Evolutionary conservation across 2,113 vertebrate species (phyloP).

Genomic region (Neomonachus schauinslandi): DNA sequence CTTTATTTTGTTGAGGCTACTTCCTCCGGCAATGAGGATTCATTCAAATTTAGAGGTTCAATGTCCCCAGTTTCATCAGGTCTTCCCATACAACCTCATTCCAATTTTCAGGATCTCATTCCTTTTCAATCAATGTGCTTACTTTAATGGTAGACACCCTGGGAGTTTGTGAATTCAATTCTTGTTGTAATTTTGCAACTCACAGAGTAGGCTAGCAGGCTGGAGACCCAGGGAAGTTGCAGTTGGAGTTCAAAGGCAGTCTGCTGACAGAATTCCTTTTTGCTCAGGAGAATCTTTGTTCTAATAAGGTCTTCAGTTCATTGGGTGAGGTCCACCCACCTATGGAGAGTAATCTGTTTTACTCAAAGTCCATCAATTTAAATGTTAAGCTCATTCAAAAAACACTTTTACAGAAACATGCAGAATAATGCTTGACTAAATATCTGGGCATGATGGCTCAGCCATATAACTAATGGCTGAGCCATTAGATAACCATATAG

Average conservation of each 20-base stretch:
- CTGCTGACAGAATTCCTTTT: background rate
- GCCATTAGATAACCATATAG: too few species aligned
- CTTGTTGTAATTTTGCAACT: background rate
- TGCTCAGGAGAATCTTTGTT: background rate
- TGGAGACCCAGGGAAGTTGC: background rate
- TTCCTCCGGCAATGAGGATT: background rate
- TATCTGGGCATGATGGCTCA: background rate
- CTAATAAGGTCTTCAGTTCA: background rate
- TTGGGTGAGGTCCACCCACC: background rate
- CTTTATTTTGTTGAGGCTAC: background rate
- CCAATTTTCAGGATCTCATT: background rate
- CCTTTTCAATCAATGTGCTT: background rate
- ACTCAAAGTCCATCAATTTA: background rate
- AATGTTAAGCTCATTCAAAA: background rate
- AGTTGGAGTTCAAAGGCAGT: background rate
- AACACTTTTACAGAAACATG: background rate
- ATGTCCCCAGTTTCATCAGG: background rate
- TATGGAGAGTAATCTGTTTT: background rate
- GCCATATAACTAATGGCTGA: background rate
- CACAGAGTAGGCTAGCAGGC: background rate
- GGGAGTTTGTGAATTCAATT: background rate
- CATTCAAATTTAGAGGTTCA: background rate
- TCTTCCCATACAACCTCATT: background rate
- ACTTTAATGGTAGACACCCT: background rate
- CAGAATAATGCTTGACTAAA: background rate